Percentiles rank a stretch among this genome's conserved stretches.
Conservation (phyloP, 2,888 invertebrate genomes). For the Xestia ashworthii region DNA sequence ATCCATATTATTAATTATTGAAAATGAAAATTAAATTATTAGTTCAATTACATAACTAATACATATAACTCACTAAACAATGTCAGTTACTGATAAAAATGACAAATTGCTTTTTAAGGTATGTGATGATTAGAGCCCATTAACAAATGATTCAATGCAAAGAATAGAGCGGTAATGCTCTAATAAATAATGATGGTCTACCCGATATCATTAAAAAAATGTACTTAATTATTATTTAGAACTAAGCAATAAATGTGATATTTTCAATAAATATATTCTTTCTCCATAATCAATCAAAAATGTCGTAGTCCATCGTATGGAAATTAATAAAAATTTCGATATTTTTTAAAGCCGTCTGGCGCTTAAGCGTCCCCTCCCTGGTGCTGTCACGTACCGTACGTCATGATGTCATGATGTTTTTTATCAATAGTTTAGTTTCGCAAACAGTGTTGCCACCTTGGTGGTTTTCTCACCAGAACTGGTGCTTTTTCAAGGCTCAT, state of each 20-base stretch:
- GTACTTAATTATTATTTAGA: not conserved
- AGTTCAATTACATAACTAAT: not conserved
- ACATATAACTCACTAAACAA: not conserved
- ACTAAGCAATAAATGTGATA: not conserved
- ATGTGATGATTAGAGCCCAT: not conserved
- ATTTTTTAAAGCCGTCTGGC: not conserved
- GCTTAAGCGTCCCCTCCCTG: not conserved
- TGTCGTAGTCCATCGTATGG: not conserved
- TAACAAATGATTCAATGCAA: not conserved
- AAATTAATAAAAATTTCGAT: not conserved
- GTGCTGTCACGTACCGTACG: constrained; percentile 36
- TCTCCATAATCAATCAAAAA: not conserved
- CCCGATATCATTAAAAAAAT: not conserved
- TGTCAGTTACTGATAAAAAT: not conserved
- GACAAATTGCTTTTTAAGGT: too few relatives aligned
- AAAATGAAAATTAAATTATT: not conserved
- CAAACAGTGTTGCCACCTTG: too few relatives aligned
- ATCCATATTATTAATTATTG: not conserved
- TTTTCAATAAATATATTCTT: not conserved
- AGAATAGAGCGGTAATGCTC: too few relatives aligned
- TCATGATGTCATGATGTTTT: constrained; percentile 40
- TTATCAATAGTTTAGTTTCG: constrained; percentile 30
- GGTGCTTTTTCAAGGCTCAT: too few relatives aligned
- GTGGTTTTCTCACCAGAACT: too few relatives aligned
- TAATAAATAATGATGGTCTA: too few relatives aligned